These are phyloP conservation scores for Neogale vison DNA, from an alignment of 2,113 vertebrate species.

Conservation along the genomic window DNA sequence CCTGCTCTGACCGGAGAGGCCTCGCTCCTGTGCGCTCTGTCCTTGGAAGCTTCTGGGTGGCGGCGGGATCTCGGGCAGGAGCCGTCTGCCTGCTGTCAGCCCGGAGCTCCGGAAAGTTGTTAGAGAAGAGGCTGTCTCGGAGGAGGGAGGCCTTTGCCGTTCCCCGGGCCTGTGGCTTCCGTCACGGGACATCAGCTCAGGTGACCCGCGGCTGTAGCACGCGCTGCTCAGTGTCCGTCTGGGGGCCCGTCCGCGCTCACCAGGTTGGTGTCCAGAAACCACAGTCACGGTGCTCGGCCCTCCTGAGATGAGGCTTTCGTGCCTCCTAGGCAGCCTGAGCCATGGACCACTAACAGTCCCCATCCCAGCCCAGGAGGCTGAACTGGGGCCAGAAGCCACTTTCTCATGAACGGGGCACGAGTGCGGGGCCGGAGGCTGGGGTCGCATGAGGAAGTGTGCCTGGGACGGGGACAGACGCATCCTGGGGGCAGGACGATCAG, in stretches of 20 bases:
- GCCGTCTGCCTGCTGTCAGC: neutral
- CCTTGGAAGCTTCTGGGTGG: neutral
- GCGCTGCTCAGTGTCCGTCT: no score
- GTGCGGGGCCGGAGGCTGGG: neutral
- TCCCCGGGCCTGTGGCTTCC: neutral
- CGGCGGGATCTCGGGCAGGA: neutral
- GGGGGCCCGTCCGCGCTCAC: neutral
- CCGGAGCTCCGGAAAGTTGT: neutral
- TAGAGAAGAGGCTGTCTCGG: neutral
- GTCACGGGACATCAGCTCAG: fast-evolving
- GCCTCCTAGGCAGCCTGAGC: neutral
- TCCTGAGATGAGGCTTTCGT: neutral
- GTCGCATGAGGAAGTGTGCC: neutral
- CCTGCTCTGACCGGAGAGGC: neutral
- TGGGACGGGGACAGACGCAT: neutral
- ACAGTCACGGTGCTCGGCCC: neutral
- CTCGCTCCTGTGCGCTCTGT: neutral
- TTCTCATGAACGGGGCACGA: neutral
- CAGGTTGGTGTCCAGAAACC: neutral
- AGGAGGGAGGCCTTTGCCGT: neutral
- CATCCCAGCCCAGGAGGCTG: no score
- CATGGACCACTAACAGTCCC: neutral
- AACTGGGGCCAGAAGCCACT: neutral
- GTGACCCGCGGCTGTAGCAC: neutral
- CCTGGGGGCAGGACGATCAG: neutral